Base-by-base conservation (phyloP, 2,113 vertebrate genomes). In the Pseudorectes ferrugineus region DNA sequence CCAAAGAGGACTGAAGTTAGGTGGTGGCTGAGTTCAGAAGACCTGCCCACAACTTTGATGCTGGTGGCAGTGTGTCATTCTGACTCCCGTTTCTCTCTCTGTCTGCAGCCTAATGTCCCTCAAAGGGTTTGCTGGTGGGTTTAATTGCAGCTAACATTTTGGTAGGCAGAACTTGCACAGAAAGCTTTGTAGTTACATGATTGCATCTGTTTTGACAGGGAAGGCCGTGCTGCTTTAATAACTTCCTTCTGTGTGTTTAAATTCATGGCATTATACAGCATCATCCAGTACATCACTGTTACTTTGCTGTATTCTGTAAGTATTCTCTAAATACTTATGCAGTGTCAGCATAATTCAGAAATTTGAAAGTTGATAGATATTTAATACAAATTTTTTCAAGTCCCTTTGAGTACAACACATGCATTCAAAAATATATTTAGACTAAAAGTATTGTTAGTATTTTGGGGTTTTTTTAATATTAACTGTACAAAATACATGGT, bases 191-290 rank as follows among this genome's bases (percentile, higher is more conserved):
- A 38, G 52, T 96, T n/a, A 95, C 18, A 17, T 42, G 71, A 45
- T 25, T 84, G 43, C 63, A 12, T 96, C 94, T 95, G 38, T 95
- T 95, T 97, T 96, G 62, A 74, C 98, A 99, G 99, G 98, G 99
- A 99, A 97, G 99, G 99, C 21, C 98, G 99, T 82, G 99, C 99
- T 82, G 99, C 99, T 97, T 98, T 99, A 95, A 98, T 99, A 94
- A 99, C 99, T 45, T 99, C 99, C 86, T 99, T 99, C 97, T 99
- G 99, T 95, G 99, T 99, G 33, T 99, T 99, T 97, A 99, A 99
- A 96, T 99, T 99, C 96, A 99, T 99, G 99, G 99, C 99, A 59
- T 97, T 99, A 35, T 99, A 99, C 98, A 99, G 99, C 98, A 99
- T 99, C 92, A 99, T 99, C 97, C 99, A 99, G 96, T 99, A 99